Conservation (phyloP, 1,140 invertebrate genomes). For the Melipona quadrifasciata region DNA sequence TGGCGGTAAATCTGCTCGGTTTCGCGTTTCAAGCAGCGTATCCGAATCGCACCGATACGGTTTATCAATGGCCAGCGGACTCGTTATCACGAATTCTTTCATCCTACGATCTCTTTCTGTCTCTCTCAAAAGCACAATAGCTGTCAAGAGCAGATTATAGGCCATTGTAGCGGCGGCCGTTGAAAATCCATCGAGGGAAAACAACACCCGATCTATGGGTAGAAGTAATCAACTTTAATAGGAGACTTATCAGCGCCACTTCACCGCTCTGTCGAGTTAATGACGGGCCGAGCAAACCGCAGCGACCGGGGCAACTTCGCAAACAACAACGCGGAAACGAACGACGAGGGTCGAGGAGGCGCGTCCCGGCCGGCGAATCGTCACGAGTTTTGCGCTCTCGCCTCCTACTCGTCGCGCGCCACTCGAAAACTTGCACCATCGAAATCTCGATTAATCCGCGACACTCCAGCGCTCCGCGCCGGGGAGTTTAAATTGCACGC, state of each 20-base stretch:
- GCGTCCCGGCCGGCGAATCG: slow-evolving; percentile 8
- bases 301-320: slow-evolving; percentile 13
- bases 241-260: slow-evolving; percentile 48
- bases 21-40: neutral
- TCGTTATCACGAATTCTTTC: slow-evolving; percentile 40
- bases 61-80: slow-evolving; percentile 13
- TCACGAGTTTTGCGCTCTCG: neutral
- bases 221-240: slow-evolving; percentile 50
- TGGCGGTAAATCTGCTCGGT: too few relatives aligned
- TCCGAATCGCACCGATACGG: slow-evolving; percentile 30
- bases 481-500: slow-evolving; percentile 30
- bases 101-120: neutral
- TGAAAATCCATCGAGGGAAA: slow-evolving; percentile 46
- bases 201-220: neutral
- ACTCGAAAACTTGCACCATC: slow-evolving; percentile 37
- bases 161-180: slow-evolving; percentile 47
- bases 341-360: neutral
- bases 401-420: neutral
- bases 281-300: slow-evolving; percentile 15
- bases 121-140: slow-evolving; percentile 30
- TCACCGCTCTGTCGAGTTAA: slow-evolving; percentile 36
- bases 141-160: slow-evolving; percentile 62
- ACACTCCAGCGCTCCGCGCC: slow-evolving; percentile 26
- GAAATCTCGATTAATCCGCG: slow-evolving; percentile 44
- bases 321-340: slow-evolving; percentile 36